These are phyloP conservation scores for Papilio protenor DNA, from an alignment of 2,888 invertebrate genomes.

Conservation along the genomic window DNA sequence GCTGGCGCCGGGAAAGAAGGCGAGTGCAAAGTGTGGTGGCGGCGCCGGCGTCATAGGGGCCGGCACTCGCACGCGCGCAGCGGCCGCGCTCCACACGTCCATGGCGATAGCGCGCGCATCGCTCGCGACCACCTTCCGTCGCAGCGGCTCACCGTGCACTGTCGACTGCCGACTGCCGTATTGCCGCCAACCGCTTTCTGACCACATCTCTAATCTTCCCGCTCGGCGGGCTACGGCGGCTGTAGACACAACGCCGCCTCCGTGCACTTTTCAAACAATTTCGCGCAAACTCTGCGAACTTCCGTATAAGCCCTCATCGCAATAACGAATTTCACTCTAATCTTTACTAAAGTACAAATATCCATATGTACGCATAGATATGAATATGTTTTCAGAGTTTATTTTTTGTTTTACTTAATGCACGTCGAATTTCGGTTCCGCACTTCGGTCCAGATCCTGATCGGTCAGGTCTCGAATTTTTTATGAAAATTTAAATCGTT, in stretches of 20 bases:
- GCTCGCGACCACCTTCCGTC: conserved; percentile 68
- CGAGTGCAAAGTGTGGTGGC: conserved; percentile 90
- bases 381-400: too few species aligned
- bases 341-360: too few species aligned
- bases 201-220: not conserved
- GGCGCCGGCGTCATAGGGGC: conserved; percentile 88
- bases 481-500: too few species aligned
- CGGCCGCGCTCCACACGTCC: conserved; percentile 90
- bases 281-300: too few species aligned
- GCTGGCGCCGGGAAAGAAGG: conserved; percentile 88
- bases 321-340: not conserved
- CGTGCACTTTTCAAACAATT: not conserved
- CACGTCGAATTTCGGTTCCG: too few species aligned
- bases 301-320: not conserved
- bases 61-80: conserved; percentile 85
- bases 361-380: too few species aligned
- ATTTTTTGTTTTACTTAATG: too few species aligned
- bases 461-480: too few species aligned
- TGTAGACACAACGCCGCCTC: not conserved
- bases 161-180: conserved; percentile 55
- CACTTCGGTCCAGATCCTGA: too few species aligned
- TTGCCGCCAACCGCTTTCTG: too few species aligned
- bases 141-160: conserved; percentile 76
- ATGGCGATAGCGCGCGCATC: conserved; percentile 78
- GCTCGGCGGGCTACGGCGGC: not conserved